These are phyloP conservation scores for Pterocles burchelli DNA, from an alignment of 2,113 vertebrate species.

Conservation along the genomic window DNA sequence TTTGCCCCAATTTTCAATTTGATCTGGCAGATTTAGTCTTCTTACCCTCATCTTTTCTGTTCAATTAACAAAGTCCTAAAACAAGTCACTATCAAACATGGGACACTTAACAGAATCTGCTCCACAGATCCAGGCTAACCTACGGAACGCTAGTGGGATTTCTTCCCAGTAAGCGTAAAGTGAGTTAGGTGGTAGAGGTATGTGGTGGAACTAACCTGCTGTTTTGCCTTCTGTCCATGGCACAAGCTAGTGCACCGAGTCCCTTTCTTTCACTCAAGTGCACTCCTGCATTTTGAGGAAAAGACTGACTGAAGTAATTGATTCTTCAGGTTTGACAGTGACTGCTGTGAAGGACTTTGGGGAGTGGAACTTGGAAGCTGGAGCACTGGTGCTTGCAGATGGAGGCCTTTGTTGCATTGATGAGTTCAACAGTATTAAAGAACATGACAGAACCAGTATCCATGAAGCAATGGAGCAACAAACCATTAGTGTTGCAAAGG, in stretches of 20 bases:
- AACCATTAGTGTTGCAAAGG: conserved; percentile 96
- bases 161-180: background rate
- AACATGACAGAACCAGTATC: conserved; percentile 95
- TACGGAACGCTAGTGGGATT: background rate
- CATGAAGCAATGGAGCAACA: conserved; percentile 98
- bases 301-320: background rate
- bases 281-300: background rate
- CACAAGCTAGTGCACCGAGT: background rate
- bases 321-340: conserved; percentile 79
- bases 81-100: background rate
- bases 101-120: background rate
- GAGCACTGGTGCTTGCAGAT: conserved; percentile 92
- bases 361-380: conserved; percentile 85
- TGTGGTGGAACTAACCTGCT: background rate
- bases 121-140: background rate
- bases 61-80: background rate
- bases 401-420: conserved; percentile 97
- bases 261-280: background rate
- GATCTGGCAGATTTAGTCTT: background rate
- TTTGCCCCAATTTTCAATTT: background rate
- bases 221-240: background rate
- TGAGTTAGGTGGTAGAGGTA: background rate
- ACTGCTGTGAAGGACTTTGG: conserved; percentile 84
- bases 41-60: background rate
- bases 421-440: conserved; percentile 97